phyloP scores from a whole-genome alignment of 2,797 vertebrate genomes.

The Hapalemur alaotrensis region DNA sequence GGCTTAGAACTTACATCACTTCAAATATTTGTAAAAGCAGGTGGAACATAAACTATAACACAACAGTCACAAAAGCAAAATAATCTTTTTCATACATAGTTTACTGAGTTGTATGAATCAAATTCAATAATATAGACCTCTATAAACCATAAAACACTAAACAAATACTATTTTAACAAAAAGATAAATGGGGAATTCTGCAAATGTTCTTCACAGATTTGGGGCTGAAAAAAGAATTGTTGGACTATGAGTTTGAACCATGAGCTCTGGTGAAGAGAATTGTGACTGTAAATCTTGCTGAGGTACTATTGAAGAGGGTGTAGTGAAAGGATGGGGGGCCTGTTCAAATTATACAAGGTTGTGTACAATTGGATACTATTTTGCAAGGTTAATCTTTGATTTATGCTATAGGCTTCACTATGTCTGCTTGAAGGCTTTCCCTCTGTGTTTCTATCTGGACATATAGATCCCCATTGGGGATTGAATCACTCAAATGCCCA shows the following conservation, averaged over 20 bases:
- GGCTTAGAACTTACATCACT: neutral
- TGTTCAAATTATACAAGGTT: neutral
- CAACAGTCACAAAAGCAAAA: neutral
- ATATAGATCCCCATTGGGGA: neutral
- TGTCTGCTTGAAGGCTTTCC: neutral
- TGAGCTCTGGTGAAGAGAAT: neutral
- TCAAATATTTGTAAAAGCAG: constrained; percentile 12
- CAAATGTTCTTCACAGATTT: neutral
- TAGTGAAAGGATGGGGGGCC: neutral
- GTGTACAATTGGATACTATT: neutral
- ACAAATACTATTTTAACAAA: neutral
- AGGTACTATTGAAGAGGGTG: neutral
- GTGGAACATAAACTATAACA: neutral
- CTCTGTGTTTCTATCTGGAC: neutral
- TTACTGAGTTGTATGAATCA: neutral
- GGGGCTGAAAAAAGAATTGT: neutral
- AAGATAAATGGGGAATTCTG: neutral
- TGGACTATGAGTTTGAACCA: neutral
- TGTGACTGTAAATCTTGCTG: neutral
- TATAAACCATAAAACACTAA: neutral
- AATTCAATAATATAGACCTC: neutral
- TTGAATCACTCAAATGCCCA: neutral
- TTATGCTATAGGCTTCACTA: neutral
- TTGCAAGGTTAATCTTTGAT: neutral
- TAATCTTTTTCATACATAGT: neutral